Base-by-base conservation (phyloP, 2,888 invertebrate genomes). In the Ennomos erosarius region DNA sequence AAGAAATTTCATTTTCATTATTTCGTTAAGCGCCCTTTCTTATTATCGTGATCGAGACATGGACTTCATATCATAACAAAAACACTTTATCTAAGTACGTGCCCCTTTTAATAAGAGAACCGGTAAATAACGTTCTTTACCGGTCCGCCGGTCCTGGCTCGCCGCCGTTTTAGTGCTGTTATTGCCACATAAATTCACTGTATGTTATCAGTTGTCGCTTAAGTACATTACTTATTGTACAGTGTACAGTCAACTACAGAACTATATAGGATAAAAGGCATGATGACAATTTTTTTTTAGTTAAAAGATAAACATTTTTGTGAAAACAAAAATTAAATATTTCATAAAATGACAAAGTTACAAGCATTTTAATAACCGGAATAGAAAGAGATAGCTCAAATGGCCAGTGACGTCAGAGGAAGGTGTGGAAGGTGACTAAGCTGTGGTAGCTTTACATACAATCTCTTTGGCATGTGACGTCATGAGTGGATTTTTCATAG, bases 161-260 rank as follows among this genome's bases (percentile, higher is more conserved):
- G 42, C 38, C 44, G 34, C 48, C 37, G 43, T 37, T 45, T n/a
- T 38, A n/a, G 11, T 33, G 36, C 47, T 59, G 50, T 59, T 63
- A 63, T 63, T 59, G 59, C 56, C 42, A 47, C 63, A 59, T 63
- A 63, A 63, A 63, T 64, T 59, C 37, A 10, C 44, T 56, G 12
- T 54, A 34, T 39, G 59, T 56, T 54, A 59, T 63, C 59, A 54
- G 50, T 56, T 59, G 63, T 63, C 56, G 26, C 59, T 59, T 59
- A 50, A 13, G 54, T 39, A 43, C 42, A 26, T 54, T 63, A 59
- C 59, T 63, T 63, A 63, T 55, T 45, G 38, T n/a, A 37, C 36
- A 9, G 10, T 37, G 45, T 12, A 34, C 26, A 44, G 16, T 16
- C 3, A 16, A 16, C 16, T 16, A 3, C 3, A 16, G 3, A 16